Conservation (phyloP, 1,140 invertebrate species). For the Cydia splendana region DNA sequence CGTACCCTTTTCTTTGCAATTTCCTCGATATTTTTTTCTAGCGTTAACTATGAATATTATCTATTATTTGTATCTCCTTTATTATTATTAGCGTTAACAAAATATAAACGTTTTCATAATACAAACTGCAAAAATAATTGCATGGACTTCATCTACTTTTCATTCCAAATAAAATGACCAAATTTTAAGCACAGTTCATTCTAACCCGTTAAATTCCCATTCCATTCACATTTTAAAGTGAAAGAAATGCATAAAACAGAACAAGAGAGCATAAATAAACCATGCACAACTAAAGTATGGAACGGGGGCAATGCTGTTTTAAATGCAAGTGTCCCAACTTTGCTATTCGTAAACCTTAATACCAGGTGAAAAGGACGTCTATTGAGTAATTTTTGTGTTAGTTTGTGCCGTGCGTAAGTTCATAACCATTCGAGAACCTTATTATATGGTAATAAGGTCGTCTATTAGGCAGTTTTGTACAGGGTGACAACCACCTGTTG, state of each 20-base stretch:
- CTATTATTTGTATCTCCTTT: no score
- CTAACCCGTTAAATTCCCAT: not conserved
- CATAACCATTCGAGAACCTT: not conserved
- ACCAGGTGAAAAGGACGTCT: not conserved
- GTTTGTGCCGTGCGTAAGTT: not conserved
- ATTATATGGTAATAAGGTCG: not conserved
- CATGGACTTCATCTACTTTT: not conserved
- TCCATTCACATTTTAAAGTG: not conserved
- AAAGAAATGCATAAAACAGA: slow-evolving; percentile 5
- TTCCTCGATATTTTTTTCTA: no score
- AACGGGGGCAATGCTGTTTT: not conserved
- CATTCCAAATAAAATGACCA: not conserved
- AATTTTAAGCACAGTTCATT: not conserved
- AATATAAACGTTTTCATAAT: no score
- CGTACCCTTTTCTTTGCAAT: no score
- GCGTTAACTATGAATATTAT: no score
- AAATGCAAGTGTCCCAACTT: not conserved
- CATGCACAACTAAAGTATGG: not conserved
- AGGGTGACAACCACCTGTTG: not conserved
- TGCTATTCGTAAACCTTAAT: not conserved
- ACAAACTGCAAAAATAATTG: no score
- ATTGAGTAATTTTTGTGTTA: not conserved
- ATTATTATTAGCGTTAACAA: no score
- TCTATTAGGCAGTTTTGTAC: not conserved
- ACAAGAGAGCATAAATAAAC: slow-evolving; percentile 6